These are phyloP conservation scores for Uropsilus gracilis DNA, from an alignment of 2,113 vertebrate genomes.

Conservation along the genomic window DNA sequence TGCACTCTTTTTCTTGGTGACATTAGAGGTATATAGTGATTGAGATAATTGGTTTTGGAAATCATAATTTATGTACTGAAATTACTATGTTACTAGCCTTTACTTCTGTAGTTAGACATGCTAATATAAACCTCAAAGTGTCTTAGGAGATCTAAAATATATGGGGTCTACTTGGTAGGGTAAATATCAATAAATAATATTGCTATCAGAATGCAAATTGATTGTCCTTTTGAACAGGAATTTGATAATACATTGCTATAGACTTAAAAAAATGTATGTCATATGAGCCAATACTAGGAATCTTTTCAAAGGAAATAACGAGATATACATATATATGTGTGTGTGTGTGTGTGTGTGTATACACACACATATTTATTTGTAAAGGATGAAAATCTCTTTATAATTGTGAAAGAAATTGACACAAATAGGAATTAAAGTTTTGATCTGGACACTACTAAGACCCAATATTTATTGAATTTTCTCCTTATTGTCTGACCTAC, in stretches of 20 bases:
- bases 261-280: not conserved
- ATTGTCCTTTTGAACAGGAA: not conserved
- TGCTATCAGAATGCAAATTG: not conserved
- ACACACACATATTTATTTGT: no score
- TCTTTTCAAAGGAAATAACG: not conserved
- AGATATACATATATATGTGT: no score
- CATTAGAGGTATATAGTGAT: not conserved
- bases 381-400: not conserved
- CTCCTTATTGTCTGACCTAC: not conserved
- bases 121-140: not conserved
- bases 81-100: not conserved
- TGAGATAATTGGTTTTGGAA: not conserved
- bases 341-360: no score
- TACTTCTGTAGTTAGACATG: not conserved
- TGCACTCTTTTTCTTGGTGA: not conserved
- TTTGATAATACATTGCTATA: not conserved
- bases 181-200: not conserved
- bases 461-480: not conserved
- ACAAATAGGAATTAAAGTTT: not conserved
- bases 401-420: not conserved
- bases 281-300: not conserved
- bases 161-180: not conserved
- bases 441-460: not conserved
- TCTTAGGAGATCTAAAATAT: not conserved
- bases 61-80: not conserved